Evolutionary conservation across 1,140 invertebrate genomes (phyloP).

Genomic region (Drosophila kikkawai): DNA sequence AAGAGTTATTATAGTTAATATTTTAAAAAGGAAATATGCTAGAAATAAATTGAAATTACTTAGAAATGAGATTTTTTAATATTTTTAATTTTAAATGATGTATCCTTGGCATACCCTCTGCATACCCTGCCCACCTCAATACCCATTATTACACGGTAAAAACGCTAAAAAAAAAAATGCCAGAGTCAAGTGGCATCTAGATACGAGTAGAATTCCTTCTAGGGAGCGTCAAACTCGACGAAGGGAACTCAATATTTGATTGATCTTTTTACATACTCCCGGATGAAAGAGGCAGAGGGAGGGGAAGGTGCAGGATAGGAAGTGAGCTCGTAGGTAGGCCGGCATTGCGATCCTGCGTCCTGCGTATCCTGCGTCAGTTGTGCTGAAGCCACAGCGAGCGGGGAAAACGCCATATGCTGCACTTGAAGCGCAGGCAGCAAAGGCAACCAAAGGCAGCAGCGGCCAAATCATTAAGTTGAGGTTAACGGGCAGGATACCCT

Average conservation of each 20-base stretch:
- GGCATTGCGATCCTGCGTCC: constrained; percentile 47
- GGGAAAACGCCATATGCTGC: constrained; percentile 69
- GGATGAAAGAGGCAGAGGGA: not conserved
- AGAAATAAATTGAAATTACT: not conserved
- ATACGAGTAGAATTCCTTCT: constrained; percentile 18
- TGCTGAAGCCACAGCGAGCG: constrained; percentile 70
- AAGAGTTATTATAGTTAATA: no score
- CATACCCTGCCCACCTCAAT: constrained; percentile 9
- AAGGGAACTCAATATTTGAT: constrained; percentile 68
- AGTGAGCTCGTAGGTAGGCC: constrained; percentile 52
- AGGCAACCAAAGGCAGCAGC: constrained; percentile 39
- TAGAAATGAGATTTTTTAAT: no score
- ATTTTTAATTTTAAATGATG: no score
- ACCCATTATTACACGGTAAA: constrained; percentile 35
- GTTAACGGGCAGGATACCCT: constrained; percentile 39
- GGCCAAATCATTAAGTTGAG: constrained; percentile 73
- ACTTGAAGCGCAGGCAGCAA: constrained; percentile 55
- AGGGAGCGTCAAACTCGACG: constrained; percentile 13
- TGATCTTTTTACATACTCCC: constrained; percentile 66
- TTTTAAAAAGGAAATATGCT: not conserved
- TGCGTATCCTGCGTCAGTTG: constrained; percentile 83
- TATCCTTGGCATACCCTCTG: not conserved
- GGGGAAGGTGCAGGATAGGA: constrained; percentile 34
- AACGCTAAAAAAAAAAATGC: constrained; percentile 20
- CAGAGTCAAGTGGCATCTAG: constrained; percentile 49